Base-by-base conservation (phyloP, 2,113 vertebrate species). In the Ceyx cyanopectus region DNA sequence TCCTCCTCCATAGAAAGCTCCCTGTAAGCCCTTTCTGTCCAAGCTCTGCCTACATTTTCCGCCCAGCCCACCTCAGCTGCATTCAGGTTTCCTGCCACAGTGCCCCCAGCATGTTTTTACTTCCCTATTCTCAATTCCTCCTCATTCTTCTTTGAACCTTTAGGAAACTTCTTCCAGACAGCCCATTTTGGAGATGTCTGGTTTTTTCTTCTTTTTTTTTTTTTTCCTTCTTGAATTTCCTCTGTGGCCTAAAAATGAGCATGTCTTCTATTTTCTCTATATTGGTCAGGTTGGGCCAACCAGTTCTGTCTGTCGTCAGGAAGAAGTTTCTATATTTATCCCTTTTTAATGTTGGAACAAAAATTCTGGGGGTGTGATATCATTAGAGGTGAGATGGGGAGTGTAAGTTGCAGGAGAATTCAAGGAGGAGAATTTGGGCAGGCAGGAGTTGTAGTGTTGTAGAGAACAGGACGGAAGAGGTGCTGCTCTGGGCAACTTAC, bases 181-280 rank as follows among this genome's bases (percentile, higher is more conserved):
- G 48, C 32, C 40, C 4, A 1, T 3, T 22, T 14, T 3, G 2
- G 17, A 12, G 45, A 14, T 24, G 7, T 34, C 11, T 12, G 10
- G 5, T 23, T 50, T 50, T 23, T 8, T 48, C 22, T 48, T 48
- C 3, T 48, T 48, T 45, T 27, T 30, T 37, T 58, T n/a, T 30
- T 46, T 21, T 27, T 40, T 7, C 6, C 23, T 57, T 26, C 4
- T 30, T 61, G 73, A 10, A 40, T 34, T 78, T 45, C 43, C 24
- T 69, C 19, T 4, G 0, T 10, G 22, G 21, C 23, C 34, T 17
- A 43, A 18, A 51, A 76, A 43, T 0, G 1, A 9, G 29, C 18
- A 27, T 1, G 0, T 56, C 30, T 73, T 46, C 23, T n/a, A 16
- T 67, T 48, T 56, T 45, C 61, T 56, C 37, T 40, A 0, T 60